A percentile compares a stretch with the other conserved stretches of the same genome.
Conservation (phyloP, 1,140 invertebrate species). For the Dreissena rostriformis region DNA sequence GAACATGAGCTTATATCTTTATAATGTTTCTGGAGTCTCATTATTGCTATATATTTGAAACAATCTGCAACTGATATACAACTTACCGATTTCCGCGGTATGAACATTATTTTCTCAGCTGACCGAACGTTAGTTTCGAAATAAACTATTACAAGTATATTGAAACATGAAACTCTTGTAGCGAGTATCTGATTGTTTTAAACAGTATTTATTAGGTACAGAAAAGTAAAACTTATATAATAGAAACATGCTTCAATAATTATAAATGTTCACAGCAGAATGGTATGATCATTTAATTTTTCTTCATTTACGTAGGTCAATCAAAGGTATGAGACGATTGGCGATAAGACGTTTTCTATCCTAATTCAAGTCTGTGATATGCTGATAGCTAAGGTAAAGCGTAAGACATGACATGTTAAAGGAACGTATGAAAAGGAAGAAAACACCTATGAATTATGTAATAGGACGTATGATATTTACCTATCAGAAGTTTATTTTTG, state of each 20-base stretch:
- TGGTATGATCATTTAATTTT: not conserved
- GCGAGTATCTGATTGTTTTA: too few relatives aligned
- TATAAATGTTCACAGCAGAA: not conserved
- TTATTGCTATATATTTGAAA: too few relatives aligned
- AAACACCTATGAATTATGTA: not conserved
- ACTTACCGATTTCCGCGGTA: too few relatives aligned
- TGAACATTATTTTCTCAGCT: not conserved
- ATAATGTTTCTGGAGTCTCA: too few relatives aligned
- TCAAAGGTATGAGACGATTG: slow-evolving; percentile 39
- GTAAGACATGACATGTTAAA: not conserved
- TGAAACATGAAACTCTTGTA: not conserved
- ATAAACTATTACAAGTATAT: not conserved
- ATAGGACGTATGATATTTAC: not conserved
- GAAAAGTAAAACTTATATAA: not conserved
- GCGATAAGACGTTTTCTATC: slow-evolving; percentile 39
- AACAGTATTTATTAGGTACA: not conserved
- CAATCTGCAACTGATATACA: too few relatives aligned
- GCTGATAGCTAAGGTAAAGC: slow-evolving; percentile 38
- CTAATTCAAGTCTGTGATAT: slow-evolving; percentile 52
- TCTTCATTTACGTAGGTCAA: slow-evolving; percentile 39
- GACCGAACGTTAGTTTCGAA: not conserved
- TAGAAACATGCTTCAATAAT: not conserved
- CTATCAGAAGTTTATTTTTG: too few relatives aligned
- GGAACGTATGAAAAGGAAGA: too few relatives aligned
- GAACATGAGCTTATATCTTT: too few relatives aligned